phyloP scores from a whole-genome alignment of 2,888 invertebrate species.

The Eupithecia pulchellata region DNA sequence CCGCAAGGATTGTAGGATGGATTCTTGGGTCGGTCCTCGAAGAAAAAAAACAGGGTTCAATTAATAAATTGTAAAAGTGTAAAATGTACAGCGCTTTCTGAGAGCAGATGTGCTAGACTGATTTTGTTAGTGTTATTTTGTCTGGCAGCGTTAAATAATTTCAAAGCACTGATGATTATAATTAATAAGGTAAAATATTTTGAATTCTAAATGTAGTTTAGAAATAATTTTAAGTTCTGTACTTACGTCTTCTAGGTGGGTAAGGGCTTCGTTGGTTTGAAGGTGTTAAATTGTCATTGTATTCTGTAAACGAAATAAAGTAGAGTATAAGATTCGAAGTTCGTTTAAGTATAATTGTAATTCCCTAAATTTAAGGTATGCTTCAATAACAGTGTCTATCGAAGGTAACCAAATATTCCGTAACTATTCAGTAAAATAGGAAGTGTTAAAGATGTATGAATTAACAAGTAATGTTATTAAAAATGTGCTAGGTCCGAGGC shows the following conservation, averaged over 20 bases:
- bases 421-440: not conserved
- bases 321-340: not conserved
- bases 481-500: not conserved
- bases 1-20: constrained; percentile 72
- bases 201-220: not conserved
- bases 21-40: constrained; percentile 74
- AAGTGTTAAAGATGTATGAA: too few relatives aligned
- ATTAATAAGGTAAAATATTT: constrained; percentile 10
- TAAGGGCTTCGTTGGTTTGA: constrained; percentile 94
- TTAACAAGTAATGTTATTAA: not conserved
- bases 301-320: constrained; percentile 35
- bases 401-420: not conserved
- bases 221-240: not conserved
- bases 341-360: not conserved
- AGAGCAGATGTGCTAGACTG: constrained; percentile 1
- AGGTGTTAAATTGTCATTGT: constrained; percentile 92
- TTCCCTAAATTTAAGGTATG: not conserved
- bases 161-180: constrained; percentile 21
- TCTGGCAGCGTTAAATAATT: constrained; percentile 19
- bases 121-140: constrained; percentile 13
- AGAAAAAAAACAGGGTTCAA: constrained; percentile 63
- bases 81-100: constrained; percentile 32
- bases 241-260: constrained; percentile 94
- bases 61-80: constrained; percentile 46
- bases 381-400: not conserved